Conservation (phyloP, 2,113 vertebrate genomes). For the Tragelaphus imberbis region DNA sequence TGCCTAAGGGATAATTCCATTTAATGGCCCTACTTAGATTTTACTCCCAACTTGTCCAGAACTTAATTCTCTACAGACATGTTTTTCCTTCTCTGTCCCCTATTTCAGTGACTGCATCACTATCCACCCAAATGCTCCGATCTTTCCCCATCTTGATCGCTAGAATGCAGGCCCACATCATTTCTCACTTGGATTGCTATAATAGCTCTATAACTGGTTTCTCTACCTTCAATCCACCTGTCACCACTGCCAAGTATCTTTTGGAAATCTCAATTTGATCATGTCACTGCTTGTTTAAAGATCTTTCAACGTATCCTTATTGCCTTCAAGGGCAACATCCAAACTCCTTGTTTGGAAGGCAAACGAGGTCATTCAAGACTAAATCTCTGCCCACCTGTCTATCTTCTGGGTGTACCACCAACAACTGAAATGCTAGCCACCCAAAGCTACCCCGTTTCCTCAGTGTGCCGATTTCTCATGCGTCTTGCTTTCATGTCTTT, state of each 20-base stretch:
- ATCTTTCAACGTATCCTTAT: neutral
- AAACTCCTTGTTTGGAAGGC: neutral
- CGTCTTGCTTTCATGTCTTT: neutral
- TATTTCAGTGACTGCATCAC: neutral
- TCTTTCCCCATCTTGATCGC: accelerated
- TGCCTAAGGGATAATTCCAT: too few species aligned
- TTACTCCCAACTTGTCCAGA: neutral
- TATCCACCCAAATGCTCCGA: too few species aligned
- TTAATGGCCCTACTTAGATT: neutral
- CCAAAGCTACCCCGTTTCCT: neutral
- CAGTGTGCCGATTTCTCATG: neutral
- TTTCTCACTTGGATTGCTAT: too few species aligned
- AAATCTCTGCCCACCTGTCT: neutral
- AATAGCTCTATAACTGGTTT: neutral
- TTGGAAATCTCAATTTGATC: neutral
- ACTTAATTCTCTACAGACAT: neutral
- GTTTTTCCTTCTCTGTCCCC: neutral
- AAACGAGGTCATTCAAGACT: neutral
- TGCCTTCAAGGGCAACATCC: neutral
- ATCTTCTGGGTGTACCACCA: neutral
- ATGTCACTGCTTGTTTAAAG: neutral
- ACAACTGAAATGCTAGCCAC: too few species aligned
- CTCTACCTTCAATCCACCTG: neutral
- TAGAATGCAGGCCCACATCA: neutral
- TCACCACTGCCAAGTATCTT: neutral